These are phyloP conservation scores for Caradrina kadenii DNA, from an alignment of 2,888 invertebrate genomes.

Conservation along the genomic window DNA sequence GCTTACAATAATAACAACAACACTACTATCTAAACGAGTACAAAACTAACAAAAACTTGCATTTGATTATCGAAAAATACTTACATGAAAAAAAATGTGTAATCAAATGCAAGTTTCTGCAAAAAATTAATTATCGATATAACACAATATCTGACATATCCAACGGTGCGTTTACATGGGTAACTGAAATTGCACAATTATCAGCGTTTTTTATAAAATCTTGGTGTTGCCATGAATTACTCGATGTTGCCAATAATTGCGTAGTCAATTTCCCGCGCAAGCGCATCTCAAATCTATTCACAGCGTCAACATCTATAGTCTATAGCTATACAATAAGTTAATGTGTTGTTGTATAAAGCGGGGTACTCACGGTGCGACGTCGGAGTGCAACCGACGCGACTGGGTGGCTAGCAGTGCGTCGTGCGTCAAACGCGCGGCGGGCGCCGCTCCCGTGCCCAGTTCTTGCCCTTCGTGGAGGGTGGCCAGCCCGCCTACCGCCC, in stretches of 20 bases:
- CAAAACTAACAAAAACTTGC: slow-evolving; percentile 51
- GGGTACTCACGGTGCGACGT: slow-evolving; percentile 86
- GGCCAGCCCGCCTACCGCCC: slow-evolving; percentile 91
- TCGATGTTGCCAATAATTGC: not conserved
- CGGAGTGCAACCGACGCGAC: slow-evolving; percentile 92
- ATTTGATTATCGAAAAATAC: slow-evolving; percentile 19
- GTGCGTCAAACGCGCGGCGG: slow-evolving; percentile 92
- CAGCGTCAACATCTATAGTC: slow-evolving; percentile 24
- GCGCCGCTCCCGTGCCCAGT: slow-evolving; percentile 90
- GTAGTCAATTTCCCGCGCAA: slow-evolving; percentile 6
- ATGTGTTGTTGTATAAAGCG: slow-evolving; percentile 15
- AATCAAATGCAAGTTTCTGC: slow-evolving; percentile 41
- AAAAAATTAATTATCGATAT: not conserved
- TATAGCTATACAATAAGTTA: slow-evolving; percentile 16
- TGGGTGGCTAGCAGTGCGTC: slow-evolving; percentile 95
- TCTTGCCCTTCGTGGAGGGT: slow-evolving; percentile 97
- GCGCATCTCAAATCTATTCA: slow-evolving; percentile 30
- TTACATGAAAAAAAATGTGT: not conserved
- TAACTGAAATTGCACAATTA: not conserved
- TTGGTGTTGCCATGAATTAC: not conserved
- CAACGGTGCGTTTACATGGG: slow-evolving; percentile 22
- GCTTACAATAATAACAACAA: slow-evolving; percentile 32
- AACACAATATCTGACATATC: slow-evolving; percentile 59
- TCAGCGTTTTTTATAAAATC: not conserved
- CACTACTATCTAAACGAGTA: slow-evolving; percentile 47